A percentile compares a stretch with the other conserved stretches of the same genome.
phyloP scores from a whole-genome alignment of 2,888 invertebrate species.

The Chloroclystis v-ata region DNA sequence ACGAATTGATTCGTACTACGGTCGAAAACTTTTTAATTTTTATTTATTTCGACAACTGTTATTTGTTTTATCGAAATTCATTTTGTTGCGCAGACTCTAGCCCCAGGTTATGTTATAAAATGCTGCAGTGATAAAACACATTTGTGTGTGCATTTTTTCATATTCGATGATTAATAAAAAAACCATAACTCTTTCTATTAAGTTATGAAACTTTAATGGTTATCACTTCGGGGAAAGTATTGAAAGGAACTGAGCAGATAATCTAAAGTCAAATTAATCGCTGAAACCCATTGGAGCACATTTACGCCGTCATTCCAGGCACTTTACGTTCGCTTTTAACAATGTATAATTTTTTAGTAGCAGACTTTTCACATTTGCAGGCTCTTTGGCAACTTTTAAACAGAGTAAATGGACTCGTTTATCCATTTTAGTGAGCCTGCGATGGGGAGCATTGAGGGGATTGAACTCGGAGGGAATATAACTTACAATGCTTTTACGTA shows the following conservation, averaged over 20 bases:
- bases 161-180: too few relatives aligned
- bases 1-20: too few relatives aligned
- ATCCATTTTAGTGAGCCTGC: slow-evolving; percentile 44
- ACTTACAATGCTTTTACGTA: neutral
- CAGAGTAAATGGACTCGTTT: slow-evolving; percentile 34
- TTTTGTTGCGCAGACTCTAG: too few relatives aligned
- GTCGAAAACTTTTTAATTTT: too few relatives aligned
- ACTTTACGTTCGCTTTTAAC: slow-evolving; percentile 19
- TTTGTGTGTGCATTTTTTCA: too few relatives aligned
- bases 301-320: slow-evolving; percentile 13
- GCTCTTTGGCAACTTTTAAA: slow-evolving; percentile 31
- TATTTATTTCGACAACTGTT: too few relatives aligned
- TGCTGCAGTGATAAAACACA: too few relatives aligned
- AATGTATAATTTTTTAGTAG: slow-evolving; percentile 25
- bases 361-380: slow-evolving; percentile 31
- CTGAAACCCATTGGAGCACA: slow-evolving; percentile 12
- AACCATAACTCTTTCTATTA: too few relatives aligned
- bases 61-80: too few relatives aligned
- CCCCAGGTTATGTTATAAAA: too few relatives aligned
- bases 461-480: slow-evolving; percentile 1
- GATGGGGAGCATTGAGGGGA: slow-evolving; percentile 24
- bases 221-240: too few relatives aligned
- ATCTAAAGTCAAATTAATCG: slow-evolving; percentile 13
- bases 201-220: too few relatives aligned
- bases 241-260: neutral